These are phyloP conservation scores for Apodemia duryi DNA, from an alignment of 2,888 invertebrate species.

Conservation along the genomic window DNA sequence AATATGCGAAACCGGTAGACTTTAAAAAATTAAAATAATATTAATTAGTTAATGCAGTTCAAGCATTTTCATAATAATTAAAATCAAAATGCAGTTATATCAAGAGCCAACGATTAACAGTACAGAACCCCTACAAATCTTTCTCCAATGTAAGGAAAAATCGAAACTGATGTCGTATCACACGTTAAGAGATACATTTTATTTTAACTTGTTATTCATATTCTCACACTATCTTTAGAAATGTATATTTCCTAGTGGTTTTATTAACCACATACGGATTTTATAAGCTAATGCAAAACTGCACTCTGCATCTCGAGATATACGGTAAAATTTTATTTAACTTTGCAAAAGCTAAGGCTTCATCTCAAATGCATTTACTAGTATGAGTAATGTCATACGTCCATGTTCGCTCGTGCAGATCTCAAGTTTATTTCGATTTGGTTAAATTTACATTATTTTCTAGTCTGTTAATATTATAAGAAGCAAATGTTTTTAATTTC, in stretches of 20 bases:
- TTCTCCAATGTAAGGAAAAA: no score
- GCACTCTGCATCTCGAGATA: not conserved
- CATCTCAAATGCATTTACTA: slow-evolving; percentile 18
- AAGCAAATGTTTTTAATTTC: no score
- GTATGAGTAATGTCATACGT: slow-evolving; percentile 19
- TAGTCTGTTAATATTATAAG: not conserved
- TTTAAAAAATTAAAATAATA: no score
- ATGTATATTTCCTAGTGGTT: slow-evolving; percentile 1
- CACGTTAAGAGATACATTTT: not conserved
- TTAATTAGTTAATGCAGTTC: no score
- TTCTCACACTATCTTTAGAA: not conserved
- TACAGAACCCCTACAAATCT: no score
- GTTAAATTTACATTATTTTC: slow-evolving; percentile 15
- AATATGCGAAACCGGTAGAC: no score
- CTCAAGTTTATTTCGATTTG: slow-evolving; percentile 19
- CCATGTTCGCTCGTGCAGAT: slow-evolving; percentile 15
- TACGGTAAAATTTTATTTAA: slow-evolving; percentile 1
- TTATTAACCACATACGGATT: slow-evolving; percentile 14
- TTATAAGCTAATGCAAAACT: not conserved
- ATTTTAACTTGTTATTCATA: not conserved
- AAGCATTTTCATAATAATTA: no score
- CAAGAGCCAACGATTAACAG: no score
- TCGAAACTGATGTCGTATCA: not conserved
- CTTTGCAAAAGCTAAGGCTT: not conserved
- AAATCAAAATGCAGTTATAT: no score